These are phyloP conservation scores for Poecilus cupreus DNA, from an alignment of 2,888 invertebrate species.

Conservation along the genomic window DNA sequence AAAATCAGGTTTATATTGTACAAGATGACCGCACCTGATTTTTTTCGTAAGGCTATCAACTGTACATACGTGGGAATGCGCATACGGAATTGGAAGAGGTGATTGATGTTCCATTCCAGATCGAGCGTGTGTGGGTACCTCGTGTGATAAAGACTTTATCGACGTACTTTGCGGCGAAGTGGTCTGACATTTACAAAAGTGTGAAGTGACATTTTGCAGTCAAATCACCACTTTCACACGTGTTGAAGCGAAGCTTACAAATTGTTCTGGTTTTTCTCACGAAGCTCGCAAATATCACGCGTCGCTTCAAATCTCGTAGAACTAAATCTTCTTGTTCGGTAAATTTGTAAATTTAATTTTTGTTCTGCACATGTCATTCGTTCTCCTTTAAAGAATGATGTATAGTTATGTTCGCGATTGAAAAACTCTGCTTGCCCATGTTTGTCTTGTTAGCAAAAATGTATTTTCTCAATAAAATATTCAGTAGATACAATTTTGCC, in stretches of 20 bases:
- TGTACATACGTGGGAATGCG: slow-evolving; percentile 9
- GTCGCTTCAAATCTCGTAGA: no score
- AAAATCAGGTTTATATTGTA: no score
- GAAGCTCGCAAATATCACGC: neutral
- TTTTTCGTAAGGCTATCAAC: slow-evolving; percentile 17
- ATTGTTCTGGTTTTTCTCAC: neutral
- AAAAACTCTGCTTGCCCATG: neutral
- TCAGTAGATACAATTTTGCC: neutral
- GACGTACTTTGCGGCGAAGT: slow-evolving; percentile 48
- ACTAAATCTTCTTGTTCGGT: neutral
- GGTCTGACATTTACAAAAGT: slow-evolving; percentile 42
- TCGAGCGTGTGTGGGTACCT: neutral
- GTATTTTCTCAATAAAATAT: neutral
- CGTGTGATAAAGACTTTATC: slow-evolving; percentile 44
- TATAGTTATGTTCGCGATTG: neutral
- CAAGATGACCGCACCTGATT: no score
- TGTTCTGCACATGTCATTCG: neutral
- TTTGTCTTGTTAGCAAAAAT: neutral
- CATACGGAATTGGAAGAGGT: neutral
- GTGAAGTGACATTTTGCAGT: slow-evolving; percentile 38
- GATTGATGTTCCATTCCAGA: slow-evolving; percentile 10
- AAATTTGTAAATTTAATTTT: neutral
- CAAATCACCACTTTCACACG: slow-evolving; percentile 32
- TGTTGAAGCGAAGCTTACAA: slow-evolving; percentile 8
- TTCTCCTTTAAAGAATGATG: no score